phyloP scores from a whole-genome alignment of 2,888 invertebrate genomes.

The Chalcis sispes region DNA sequence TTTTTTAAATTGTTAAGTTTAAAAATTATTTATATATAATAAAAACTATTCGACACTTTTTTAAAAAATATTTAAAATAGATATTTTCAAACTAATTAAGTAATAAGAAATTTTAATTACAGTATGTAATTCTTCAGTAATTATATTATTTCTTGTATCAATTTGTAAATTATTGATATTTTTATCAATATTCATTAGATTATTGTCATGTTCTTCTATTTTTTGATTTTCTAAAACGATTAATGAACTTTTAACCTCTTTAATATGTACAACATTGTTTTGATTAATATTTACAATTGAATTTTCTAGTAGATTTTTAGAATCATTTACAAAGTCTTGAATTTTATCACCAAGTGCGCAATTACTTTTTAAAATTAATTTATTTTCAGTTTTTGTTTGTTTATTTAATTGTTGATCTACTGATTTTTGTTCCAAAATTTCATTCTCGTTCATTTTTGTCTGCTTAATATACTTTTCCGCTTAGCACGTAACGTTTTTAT shows the following conservation, averaged over 20 bases:
- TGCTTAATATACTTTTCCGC: too few relatives aligned
- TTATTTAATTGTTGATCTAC: neutral
- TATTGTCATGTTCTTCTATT: slow-evolving; percentile 1
- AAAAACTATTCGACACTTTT: too few relatives aligned
- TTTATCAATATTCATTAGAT: slow-evolving; percentile 6
- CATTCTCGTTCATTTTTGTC: slow-evolving; percentile 10
- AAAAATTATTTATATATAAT: slow-evolving; percentile 7
- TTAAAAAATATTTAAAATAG: neutral
- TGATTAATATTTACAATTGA: slow-evolving; percentile 6
- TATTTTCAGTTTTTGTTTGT: neutral
- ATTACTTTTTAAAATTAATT: neutral
- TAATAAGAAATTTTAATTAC: slow-evolving; percentile 22
- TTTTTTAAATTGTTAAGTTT: neutral
- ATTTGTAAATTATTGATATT: neutral
- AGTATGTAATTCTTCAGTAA: slow-evolving; percentile 8
- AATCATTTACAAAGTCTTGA: slow-evolving; percentile 11
- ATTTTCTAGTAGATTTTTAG: neutral
- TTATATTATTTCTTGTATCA: neutral
- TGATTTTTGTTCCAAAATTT: neutral
- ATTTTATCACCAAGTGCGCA: slow-evolving; percentile 6
- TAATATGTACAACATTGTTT: neutral
- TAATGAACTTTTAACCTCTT: slow-evolving; percentile 8
- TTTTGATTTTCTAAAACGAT: slow-evolving; percentile 19
- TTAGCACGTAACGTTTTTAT: too few relatives aligned
- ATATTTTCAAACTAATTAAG: too few relatives aligned